Evolutionary conservation across 2,113 vertebrate species (phyloP).

Genomic region (Cyphomyrus plagiostoma): DNA sequence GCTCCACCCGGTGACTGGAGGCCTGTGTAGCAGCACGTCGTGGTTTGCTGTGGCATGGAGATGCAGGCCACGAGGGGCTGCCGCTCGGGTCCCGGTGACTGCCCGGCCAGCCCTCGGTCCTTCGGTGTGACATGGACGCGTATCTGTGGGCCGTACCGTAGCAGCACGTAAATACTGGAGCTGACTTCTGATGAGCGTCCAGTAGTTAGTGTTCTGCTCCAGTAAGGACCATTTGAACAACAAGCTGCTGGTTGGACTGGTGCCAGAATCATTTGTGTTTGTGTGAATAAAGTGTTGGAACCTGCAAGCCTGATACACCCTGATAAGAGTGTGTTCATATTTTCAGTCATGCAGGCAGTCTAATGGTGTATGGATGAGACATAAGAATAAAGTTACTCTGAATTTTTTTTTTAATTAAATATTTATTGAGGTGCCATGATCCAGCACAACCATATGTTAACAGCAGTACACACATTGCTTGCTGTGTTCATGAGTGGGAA

Average conservation of each 20-base stretch:
- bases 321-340: not conserved
- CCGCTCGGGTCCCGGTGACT: constrained; percentile 40
- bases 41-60: constrained; percentile 72
- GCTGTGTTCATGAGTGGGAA: not conserved
- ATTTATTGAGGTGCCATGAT: constrained; percentile 12
- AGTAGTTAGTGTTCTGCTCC: constrained; percentile 73
- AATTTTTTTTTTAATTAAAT: not conserved
- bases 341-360: not conserved
- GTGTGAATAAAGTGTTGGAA: not conserved
- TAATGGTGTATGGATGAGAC: not conserved
- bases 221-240: constrained; percentile 51
- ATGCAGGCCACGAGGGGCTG: constrained; percentile 74
- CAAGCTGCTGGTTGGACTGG: not conserved
- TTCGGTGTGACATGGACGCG: not conserved
- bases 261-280: not conserved
- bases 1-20: not conserved
- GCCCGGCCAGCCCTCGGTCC: not conserved
- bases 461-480: not conserved
- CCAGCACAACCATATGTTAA: not conserved
- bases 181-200: constrained; percentile 56
- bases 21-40: constrained; percentile 69
- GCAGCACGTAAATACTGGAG: constrained; percentile 79
- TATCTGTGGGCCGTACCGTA: constrained; percentile 54
- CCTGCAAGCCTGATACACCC: not conserved
- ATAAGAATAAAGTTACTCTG: not conserved